These are phyloP conservation scores for Archivesica marissinica DNA, from an alignment of 1,140 invertebrate species.

Conservation along the genomic window DNA sequence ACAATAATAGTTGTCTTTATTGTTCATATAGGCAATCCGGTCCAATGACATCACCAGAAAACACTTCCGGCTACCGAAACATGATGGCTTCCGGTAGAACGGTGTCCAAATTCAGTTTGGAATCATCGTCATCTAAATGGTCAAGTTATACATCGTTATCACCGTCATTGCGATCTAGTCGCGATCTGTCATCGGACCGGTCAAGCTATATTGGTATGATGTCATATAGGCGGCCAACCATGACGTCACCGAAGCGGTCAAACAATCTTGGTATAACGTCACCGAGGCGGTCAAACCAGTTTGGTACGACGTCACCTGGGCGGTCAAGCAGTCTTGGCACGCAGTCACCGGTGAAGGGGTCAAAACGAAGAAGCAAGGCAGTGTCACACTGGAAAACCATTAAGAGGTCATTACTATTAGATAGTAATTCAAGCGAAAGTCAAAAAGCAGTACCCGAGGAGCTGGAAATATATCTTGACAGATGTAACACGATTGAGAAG, in stretches of 20 bases:
- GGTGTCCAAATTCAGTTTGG: neutral
- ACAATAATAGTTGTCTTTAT: no score
- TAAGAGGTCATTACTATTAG: neutral
- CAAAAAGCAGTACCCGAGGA: neutral
- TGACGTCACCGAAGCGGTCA: no score
- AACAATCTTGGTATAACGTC: neutral
- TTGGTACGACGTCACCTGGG: neutral
- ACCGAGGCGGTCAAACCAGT: neutral
- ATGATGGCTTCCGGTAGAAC: neutral
- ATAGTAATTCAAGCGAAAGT: neutral
- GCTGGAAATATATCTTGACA: neutral
- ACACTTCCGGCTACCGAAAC: no score
- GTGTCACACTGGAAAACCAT: neutral
- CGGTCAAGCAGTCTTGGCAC: no score
- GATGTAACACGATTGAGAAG: neutral
- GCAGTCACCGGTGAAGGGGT: neutral
- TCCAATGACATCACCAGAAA: no score
- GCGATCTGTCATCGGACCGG: neutral
- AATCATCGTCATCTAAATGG: neutral
- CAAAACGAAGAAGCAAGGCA: neutral
- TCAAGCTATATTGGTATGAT: neutral
- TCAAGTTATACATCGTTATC: neutral
- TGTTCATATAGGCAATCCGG: no score
- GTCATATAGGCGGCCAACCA: neutral
- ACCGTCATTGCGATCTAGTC: neutral